A percentile compares a stretch with the other conserved stretches of the same genome.
phyloP scores from a whole-genome alignment of 2,113 vertebrate species.

The Diphyllodes magnificus region DNA sequence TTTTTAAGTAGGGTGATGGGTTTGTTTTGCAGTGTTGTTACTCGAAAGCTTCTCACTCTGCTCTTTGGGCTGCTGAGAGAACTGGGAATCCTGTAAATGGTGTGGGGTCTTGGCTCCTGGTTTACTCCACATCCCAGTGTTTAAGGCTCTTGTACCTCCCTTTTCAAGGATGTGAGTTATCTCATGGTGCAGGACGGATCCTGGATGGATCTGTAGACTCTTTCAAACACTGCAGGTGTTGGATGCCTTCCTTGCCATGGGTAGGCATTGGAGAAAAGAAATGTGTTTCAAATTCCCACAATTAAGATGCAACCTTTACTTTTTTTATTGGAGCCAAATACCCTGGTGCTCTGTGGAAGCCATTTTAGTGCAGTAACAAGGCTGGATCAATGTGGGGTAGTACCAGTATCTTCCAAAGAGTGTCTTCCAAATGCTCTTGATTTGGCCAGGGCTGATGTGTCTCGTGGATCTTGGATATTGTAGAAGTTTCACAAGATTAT shows the following conservation, averaged over 20 bases:
- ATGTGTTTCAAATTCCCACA: neutral
- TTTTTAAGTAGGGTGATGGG: neutral
- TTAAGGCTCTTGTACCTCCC: neutral
- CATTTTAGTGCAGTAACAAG: neutral
- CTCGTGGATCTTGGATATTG: accelerated
- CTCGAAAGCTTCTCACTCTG: neutral
- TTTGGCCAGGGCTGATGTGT: neutral
- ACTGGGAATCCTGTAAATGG: neutral
- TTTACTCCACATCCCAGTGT: neutral
- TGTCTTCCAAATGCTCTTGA: neutral
- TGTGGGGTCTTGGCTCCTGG: neutral
- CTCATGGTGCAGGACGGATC: neutral
- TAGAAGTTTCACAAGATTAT: neutral
- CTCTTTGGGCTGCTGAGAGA: neutral
- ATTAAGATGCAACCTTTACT: accelerated
- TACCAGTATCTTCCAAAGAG: neutral
- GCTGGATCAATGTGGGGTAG: neutral
- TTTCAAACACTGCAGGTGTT: neutral
- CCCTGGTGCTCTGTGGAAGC: neutral
- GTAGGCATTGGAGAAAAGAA: neutral
- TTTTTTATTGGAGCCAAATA: neutral
- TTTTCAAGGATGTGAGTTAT: neutral
- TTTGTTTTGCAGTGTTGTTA: neutral
- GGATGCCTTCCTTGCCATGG: neutral
- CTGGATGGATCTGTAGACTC: neutral